Percentiles rank a stretch among this genome's conserved stretches.
phyloP scores from a whole-genome alignment of 2,113 vertebrate genomes.

The Lanius collurio region DNA sequence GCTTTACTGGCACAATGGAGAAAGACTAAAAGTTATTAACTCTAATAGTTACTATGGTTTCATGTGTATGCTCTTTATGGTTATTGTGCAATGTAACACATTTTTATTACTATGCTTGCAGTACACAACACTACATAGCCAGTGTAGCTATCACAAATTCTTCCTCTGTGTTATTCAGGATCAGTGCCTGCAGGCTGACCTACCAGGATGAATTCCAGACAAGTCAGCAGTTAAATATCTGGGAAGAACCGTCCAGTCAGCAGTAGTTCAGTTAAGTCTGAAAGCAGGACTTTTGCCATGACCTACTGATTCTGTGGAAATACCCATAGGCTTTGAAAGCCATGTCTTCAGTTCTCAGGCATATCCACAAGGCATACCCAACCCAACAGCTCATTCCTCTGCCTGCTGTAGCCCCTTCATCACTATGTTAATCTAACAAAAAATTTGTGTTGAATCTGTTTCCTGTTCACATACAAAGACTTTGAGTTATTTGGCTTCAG shows the following conservation, averaged over 20 bases:
- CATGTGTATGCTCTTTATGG: neutral
- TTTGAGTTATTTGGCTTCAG: neutral
- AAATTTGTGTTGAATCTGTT: neutral
- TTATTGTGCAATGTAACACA: neutral
- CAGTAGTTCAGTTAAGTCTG: neutral
- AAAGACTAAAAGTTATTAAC: neutral
- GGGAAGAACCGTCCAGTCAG: neutral
- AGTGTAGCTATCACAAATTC: neutral
- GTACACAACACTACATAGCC: neutral
- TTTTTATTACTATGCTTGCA: neutral
- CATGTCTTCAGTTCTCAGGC: neutral
- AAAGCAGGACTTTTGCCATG: neutral
- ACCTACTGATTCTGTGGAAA: neutral
- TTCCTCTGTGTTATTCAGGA: neutral
- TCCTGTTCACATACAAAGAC: neutral
- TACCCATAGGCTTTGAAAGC: neutral
- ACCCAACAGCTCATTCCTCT: neutral
- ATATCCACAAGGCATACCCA: neutral
- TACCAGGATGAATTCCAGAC: neutral
- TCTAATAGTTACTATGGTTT: neutral
- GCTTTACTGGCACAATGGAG: neutral
- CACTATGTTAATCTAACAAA: neutral
- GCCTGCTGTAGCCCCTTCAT: neutral
- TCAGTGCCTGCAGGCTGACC: neutral
- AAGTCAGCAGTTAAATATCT: neutral